Evolutionary conservation across 2,888 invertebrate genomes (phyloP).

Genomic region (Theretra japonica): DNA sequence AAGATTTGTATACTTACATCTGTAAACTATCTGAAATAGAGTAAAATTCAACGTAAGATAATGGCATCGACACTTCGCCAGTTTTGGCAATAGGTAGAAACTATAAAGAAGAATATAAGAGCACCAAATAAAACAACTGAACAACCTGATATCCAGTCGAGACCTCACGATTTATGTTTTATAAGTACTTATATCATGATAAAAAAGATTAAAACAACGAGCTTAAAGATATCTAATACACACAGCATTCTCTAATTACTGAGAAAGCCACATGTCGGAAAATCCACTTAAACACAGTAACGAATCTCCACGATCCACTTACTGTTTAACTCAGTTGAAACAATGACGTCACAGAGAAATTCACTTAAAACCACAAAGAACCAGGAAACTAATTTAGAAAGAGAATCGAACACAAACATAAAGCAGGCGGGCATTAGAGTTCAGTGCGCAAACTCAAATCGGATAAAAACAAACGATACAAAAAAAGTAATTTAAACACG

Average conservation of each 20-base stretch:
- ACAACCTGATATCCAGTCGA: too few species aligned
- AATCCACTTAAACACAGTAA: constrained; percentile 6
- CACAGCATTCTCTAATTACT: neutral
- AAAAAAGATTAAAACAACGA: too few species aligned
- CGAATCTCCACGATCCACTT: neutral
- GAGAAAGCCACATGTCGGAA: neutral
- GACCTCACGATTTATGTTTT: too few species aligned
- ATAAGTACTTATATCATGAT: too few species aligned
- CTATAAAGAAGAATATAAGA: too few species aligned
- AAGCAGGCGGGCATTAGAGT: constrained; percentile 60
- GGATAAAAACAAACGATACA: constrained; percentile 62
- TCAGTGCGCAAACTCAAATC: constrained; percentile 55
- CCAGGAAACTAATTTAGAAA: constrained; percentile 27
- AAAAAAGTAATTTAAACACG: constrained; percentile 70
- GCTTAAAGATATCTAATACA: neutral
- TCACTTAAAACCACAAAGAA: constrained; percentile 19
- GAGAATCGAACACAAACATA: constrained; percentile 12
- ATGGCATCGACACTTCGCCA: too few species aligned
- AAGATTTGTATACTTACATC: too few species aligned
- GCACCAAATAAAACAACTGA: too few species aligned
- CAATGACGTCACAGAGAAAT: constrained; percentile 7
- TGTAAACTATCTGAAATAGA: too few species aligned
- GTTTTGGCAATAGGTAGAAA: too few species aligned
- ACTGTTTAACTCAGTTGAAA: constrained; percentile 14
- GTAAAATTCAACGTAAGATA: too few species aligned